Base-by-base conservation (phyloP, 1,140 invertebrate genomes). In the Drosophila nigromelanica region DNA sequence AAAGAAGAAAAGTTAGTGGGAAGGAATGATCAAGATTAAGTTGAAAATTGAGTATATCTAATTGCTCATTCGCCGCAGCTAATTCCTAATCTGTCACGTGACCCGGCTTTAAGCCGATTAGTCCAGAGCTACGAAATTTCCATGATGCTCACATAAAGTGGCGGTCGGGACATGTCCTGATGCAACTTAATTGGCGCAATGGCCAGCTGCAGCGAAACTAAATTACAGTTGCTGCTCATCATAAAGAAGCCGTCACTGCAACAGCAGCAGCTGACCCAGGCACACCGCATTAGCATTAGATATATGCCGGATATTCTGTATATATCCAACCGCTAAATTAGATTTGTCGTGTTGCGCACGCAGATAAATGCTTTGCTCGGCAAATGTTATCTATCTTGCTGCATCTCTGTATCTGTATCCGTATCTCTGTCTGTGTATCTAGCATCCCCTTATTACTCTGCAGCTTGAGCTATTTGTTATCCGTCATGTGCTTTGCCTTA, bases 381-480 rank as follows among this genome's bases (percentile, higher is more conserved):
- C 30, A 45, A 52, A 54, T 59, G 45, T 21, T 66, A 52, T 72
- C 45, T 43, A 51, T 67, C 61, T 58, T 11, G 33, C n/a, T 4
- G 15, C 14, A 35, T 35, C 14, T n/a, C n/a, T 35, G 27, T 33
- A 33, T n/a, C n/a, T 50, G 12, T 14, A 1, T 15, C 48, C 0
- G n/a, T 6, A 15, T 33, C 40, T 18, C 2, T 21, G 39, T 66
- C 39, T 51, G 14, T 15, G 39, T 35, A 35, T 51, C 37, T 52
- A 12, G 30, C 27, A 50, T 56, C 12, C 58, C 42, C 30, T 60
- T 21, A n/a, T 24, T 4, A 37, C 15, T 3, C 14, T 40, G 30
- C 45, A 42, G 27, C 18, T 47, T 59, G 71, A 52, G 51, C 73
- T 61, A 77, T 80, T 81, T 80, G 78, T 80, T 81, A 69, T 60